Percentiles rank a stretch among this genome's conserved stretches.
Conservation (phyloP, 2,888 invertebrate genomes). For the Ligdia adustata region DNA sequence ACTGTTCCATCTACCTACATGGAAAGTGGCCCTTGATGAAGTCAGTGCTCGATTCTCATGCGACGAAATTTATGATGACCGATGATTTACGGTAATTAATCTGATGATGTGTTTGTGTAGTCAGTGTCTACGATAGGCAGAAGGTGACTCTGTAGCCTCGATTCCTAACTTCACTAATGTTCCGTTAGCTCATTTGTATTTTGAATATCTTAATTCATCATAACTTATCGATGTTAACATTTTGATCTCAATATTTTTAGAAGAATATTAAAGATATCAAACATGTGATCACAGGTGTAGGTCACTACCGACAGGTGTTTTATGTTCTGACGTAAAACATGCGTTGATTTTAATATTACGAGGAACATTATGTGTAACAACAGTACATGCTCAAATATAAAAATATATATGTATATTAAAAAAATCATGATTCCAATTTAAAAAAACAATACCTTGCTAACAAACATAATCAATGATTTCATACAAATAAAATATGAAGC, state of each 20-base stretch:
- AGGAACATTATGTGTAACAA: too few species aligned
- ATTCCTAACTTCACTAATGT: conserved; percentile 56
- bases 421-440: too few species aligned
- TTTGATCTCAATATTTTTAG: not conserved
- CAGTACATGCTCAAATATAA: too few species aligned
- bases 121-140: conserved; percentile 56
- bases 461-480: not conserved
- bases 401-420: too few species aligned
- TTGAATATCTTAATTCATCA: conserved; percentile 44
- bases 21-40: conserved; percentile 75
- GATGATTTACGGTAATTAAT: conserved; percentile 71
- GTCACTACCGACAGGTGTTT: conserved; percentile 33
- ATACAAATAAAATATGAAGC: not conserved
- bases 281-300: conserved; percentile 45
- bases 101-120: conserved; percentile 47
- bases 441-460: not conserved
- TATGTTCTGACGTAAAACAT: conserved; percentile 2
- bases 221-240: conserved; percentile 1
- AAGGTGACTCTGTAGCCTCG: conserved; percentile 74
- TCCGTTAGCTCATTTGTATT: conserved; percentile 57
- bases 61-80: conserved; percentile 68
- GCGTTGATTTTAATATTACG: not conserved
- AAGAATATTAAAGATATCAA: too few species aligned
- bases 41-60: conserved; percentile 58
- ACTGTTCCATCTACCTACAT: conserved; percentile 74